These are phyloP conservation scores for Patiria miniata DNA, from an alignment of 35 echinoderm and acorn worm genomes.

Conservation along the genomic window DNA sequence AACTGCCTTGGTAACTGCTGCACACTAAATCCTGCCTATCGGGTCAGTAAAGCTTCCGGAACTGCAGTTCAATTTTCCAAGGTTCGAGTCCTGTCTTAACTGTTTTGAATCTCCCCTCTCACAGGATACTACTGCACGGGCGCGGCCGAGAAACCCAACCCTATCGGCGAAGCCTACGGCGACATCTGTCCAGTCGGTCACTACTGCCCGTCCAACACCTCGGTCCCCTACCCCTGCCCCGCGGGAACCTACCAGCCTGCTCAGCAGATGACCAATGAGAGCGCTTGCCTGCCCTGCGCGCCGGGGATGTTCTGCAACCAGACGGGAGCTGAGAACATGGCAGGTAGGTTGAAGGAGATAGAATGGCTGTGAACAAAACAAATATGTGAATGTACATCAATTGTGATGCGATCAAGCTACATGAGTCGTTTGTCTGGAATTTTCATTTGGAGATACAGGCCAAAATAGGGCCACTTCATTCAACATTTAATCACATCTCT, in stretches of 20 bases:
- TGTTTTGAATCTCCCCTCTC: neutral
- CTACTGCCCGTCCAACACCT: slow-evolving; percentile 88
- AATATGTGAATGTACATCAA: no score
- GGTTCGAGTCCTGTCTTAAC: no score
- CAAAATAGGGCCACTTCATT: no score
- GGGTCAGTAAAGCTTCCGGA: no score
- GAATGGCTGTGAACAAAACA: neutral
- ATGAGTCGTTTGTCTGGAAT: no score
- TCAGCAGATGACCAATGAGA: slow-evolving; percentile 83
- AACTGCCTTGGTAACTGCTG: no score
- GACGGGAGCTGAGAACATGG: slow-evolving; percentile 54
- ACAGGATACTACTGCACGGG: slow-evolving; percentile 72
- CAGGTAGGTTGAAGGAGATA: slow-evolving; percentile 41
- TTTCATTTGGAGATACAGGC: no score
- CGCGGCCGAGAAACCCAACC: slow-evolving; percentile 86
- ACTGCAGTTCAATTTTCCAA: no score
- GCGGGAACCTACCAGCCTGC: slow-evolving; percentile 84
- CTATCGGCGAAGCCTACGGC: slow-evolving; percentile 70
- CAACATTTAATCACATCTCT: no score
- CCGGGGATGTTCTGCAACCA: slow-evolving; percentile 89
- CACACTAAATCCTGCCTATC: no score
- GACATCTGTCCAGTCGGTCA: slow-evolving; percentile 85
- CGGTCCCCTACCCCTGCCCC: slow-evolving; percentile 50
- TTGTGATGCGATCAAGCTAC: no score
- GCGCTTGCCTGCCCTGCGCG: slow-evolving; percentile 75